phyloP scores from a whole-genome alignment of 2,797 vertebrate genomes.

The Hipposideros larvatus region DNA sequence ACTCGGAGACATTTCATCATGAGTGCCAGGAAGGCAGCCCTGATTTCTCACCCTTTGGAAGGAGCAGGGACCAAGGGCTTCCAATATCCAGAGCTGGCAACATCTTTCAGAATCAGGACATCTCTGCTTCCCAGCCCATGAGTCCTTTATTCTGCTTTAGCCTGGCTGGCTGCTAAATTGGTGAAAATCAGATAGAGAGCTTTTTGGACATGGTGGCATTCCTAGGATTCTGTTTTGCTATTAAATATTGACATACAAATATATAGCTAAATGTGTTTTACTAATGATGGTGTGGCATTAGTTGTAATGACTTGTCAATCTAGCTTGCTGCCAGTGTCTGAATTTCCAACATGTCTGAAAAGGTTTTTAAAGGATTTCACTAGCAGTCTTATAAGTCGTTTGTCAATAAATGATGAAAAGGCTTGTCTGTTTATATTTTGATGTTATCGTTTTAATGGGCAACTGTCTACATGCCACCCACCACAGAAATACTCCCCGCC shows the following conservation, averaged over 20 bases:
- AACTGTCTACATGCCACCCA: slow-evolving; percentile 67
- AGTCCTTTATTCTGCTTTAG: background rate
- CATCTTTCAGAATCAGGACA: background rate
- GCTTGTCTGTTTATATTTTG: slow-evolving; percentile 82
- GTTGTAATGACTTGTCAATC: slow-evolving; percentile 80
- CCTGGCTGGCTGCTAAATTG: background rate
- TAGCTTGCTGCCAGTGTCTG: slow-evolving; percentile 59
- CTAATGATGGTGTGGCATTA: slow-evolving; percentile 65
- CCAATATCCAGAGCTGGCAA: background rate
- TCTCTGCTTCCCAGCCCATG: background rate
- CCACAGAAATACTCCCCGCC: slow-evolving; percentile 28
- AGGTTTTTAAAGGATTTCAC: slow-evolving; percentile 81
- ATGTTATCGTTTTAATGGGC: slow-evolving; percentile 76
- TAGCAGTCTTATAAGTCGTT: slow-evolving; percentile 80
- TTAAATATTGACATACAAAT: slow-evolving; percentile 51
- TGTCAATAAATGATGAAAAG: slow-evolving; percentile 84
- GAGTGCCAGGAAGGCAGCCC: background rate
- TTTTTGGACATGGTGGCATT: background rate
- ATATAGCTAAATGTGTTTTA: slow-evolving; percentile 47
- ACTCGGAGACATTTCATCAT: background rate
- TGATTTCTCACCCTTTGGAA: background rate
- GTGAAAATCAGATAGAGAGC: slow-evolving; percentile 24
- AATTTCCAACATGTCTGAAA: slow-evolving; percentile 75
- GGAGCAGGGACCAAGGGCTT: background rate
- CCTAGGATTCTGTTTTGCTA: slow-evolving; percentile 51